Percentiles rank a stretch among this genome's conserved stretches.
These are phyloP conservation scores for Cephalopholis sonnerati DNA, from an alignment of 2,113 vertebrate species.

Conservation along the genomic window DNA sequence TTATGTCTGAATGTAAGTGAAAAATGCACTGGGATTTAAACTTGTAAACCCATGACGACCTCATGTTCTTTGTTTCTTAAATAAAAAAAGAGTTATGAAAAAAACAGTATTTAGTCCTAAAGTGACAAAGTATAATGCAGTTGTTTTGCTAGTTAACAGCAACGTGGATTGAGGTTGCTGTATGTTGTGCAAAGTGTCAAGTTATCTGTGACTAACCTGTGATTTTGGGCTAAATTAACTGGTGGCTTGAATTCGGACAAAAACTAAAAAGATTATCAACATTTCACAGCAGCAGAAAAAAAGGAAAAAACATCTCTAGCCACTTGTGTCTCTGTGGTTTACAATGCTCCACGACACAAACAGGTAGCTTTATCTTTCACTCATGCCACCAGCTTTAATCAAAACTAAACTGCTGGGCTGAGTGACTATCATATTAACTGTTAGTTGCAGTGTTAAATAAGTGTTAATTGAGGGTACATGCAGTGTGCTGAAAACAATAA, in stretches of 20 bases:
- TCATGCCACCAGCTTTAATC: not conserved
- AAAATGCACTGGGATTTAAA: too few species aligned
- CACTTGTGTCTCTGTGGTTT: not conserved
- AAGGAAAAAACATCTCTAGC: not conserved
- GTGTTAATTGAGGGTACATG: not conserved
- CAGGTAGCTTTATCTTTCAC: not conserved
- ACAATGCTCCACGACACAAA: not conserved
- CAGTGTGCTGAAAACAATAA: not conserved
- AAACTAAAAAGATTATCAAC: not conserved
- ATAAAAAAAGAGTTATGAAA: too few species aligned
- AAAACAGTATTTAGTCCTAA: not conserved
- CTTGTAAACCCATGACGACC: too few species aligned
- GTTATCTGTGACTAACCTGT: not conserved
- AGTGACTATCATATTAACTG: not conserved
- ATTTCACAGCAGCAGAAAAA: not conserved
- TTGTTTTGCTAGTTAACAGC: not conserved
- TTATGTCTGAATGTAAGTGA: too few species aligned
- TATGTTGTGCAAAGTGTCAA: not conserved
- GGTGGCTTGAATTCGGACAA: not conserved
- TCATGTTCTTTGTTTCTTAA: too few species aligned
- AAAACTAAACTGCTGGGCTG: not conserved
- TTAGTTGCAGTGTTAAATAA: not conserved
- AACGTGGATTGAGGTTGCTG: not conserved
- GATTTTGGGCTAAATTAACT: not conserved
- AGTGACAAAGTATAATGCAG: not conserved